phyloP scores from a whole-genome alignment of 1,140 invertebrate species.

The Sycophila sp. region DNA sequence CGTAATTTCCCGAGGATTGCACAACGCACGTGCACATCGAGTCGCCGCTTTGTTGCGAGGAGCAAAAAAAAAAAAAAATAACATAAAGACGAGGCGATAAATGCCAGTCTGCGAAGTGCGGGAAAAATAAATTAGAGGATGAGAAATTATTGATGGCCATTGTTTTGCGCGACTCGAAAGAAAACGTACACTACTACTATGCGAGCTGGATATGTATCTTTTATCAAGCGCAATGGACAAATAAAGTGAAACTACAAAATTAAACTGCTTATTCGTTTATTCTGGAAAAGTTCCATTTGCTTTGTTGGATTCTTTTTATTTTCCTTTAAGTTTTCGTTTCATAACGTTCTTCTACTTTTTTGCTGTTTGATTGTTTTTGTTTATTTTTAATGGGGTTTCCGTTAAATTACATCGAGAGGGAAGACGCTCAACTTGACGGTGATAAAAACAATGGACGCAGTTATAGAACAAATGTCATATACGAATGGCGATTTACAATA shows the following conservation, averaged over 20 bases:
- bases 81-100: too few relatives aligned
- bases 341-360: too few relatives aligned
- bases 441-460: conserved; percentile 1
- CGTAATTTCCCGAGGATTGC: conserved; percentile 20
- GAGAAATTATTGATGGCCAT: too few relatives aligned
- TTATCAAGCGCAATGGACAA: neutral
- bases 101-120: neutral
- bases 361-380: neutral
- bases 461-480: neutral
- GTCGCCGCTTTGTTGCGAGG: neutral
- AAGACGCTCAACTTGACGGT: conserved; percentile 2
- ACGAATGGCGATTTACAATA: conserved; percentile 1
- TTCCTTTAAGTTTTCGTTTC: neutral
- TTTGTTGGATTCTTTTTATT: neutral
- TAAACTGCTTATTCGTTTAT: conserved; percentile 28
- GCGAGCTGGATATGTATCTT: too few relatives aligned
- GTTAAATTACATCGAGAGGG: too few relatives aligned
- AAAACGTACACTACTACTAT: too few relatives aligned
- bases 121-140: neutral
- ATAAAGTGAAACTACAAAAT: conserved; percentile 12
- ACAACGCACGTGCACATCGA: neutral
- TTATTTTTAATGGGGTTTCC: neutral
- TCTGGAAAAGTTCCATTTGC: conserved; percentile 26
- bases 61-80: neutral
- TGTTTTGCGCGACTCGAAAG: too few relatives aligned